Evolutionary conservation across 2,113 vertebrate genomes (phyloP).

Genomic region (Bubo scandiacus): DNA sequence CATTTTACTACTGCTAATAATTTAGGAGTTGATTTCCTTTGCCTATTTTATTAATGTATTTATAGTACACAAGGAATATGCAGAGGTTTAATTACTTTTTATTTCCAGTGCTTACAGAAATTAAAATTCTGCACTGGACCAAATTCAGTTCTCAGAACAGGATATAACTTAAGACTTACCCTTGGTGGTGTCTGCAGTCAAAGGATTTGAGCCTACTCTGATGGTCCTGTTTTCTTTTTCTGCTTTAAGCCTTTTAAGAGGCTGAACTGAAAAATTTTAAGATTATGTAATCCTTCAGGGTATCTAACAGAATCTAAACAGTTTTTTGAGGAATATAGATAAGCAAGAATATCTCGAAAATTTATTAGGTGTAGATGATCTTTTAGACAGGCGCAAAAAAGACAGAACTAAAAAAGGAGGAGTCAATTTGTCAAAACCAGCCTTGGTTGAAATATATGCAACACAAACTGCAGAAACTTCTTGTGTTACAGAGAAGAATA

Average conservation of each 20-base stretch:
- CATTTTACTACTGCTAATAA: constrained; percentile 45
- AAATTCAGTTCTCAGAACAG: neutral
- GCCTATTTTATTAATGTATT: constrained; percentile 49
- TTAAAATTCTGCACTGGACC: neutral
- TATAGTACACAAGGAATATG: constrained; percentile 11
- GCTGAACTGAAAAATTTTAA: neutral
- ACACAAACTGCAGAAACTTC: constrained; percentile 21
- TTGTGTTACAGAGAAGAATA: neutral
- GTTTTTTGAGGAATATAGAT: constrained; percentile 10
- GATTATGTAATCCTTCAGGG: neutral
- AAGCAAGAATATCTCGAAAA: neutral
- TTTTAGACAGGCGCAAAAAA: neutral
- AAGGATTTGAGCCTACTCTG: neutral
- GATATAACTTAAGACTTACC: neutral
- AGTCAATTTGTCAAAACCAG: constrained; percentile 35
- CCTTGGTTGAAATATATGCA: constrained; percentile 58
- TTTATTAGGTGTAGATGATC: neutral
- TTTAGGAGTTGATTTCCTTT: constrained; percentile 38
- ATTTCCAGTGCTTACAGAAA: constrained; percentile 44
- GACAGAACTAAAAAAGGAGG: constrained; percentile 23
- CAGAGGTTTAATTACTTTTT: constrained; percentile 41
- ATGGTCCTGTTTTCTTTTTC: neutral
- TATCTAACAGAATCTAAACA: neutral
- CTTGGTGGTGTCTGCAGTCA: neutral
- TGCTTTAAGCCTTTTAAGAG: constrained; percentile 7